These are phyloP conservation scores for Serripes groenlandicus DNA, from an alignment of 2,888 invertebrate genomes.

Conservation along the genomic window DNA sequence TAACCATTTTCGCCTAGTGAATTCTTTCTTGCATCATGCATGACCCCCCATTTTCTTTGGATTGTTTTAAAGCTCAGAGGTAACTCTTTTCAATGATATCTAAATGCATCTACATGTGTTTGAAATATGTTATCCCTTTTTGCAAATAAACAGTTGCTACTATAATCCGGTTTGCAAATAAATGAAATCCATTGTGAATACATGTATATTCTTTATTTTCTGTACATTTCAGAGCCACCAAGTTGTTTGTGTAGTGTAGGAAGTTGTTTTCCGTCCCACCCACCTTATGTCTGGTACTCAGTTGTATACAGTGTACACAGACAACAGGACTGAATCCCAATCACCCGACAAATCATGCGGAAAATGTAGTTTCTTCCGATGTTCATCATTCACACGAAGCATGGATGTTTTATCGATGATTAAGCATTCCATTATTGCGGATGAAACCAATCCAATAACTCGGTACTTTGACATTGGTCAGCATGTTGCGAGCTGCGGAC, in stretches of 20 bases:
- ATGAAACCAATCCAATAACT: conserved; percentile 91
- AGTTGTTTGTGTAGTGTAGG: no score
- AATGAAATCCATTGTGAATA: background rate
- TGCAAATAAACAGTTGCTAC: no score
- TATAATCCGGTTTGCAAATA: no score
- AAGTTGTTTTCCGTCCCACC: conserved; percentile 11
- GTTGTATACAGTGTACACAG: conserved; percentile 17
- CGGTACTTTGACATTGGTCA: conserved; percentile 95
- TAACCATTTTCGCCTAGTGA: no score
- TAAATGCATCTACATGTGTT: no score
- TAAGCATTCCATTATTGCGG: conserved; percentile 80
- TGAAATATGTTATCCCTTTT: no score
- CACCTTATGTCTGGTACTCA: conserved; percentile 22
- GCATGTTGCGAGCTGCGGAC: conserved; percentile 93
- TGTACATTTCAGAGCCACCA: background rate
- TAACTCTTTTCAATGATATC: no score
- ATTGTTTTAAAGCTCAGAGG: no score
- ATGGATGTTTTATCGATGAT: conserved; percentile 84
- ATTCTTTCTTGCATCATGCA: no score
- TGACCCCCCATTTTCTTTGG: no score
- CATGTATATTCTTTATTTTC: background rate
- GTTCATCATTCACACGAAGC: conserved; percentile 66
- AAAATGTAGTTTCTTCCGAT: conserved; percentile 60
- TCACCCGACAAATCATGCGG: conserved; percentile 33
- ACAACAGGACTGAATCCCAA: conserved; percentile 3